Conservation (phyloP, 2,888 invertebrate genomes). For the Drosophila prolongata region DNA sequence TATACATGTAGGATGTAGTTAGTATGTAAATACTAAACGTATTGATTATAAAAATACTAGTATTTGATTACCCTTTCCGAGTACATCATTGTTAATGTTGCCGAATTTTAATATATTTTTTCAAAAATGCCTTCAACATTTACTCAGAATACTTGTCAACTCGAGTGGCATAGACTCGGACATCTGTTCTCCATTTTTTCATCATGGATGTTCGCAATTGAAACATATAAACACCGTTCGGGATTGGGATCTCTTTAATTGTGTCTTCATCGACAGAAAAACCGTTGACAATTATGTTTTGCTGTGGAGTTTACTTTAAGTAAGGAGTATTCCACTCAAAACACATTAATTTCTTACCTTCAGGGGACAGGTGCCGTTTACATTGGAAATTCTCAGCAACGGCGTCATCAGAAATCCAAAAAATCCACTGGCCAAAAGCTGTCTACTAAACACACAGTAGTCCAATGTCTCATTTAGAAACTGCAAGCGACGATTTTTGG, state of each 20-base stretch:
- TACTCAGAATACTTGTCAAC: slow-evolving; percentile 15
- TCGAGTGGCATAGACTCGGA: slow-evolving; percentile 14
- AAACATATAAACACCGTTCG: slow-evolving; percentile 39
- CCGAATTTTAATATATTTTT: no score
- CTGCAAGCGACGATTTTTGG: slow-evolving; percentile 15
- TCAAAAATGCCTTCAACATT: no score
- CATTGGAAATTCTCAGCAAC: slow-evolving; percentile 11
- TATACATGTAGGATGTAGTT: neutral
- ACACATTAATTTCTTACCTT: slow-evolving; percentile 2
- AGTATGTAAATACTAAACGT: neutral
- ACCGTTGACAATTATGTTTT: slow-evolving; percentile 20
- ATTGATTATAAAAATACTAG: no score
- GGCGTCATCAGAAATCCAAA: slow-evolving; percentile 18
- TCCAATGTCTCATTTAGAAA: slow-evolving; percentile 33
- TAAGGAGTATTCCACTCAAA: neutral
- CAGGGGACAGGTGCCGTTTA: slow-evolving; percentile 22
- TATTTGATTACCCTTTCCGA: no score
- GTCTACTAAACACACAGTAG: slow-evolving; percentile 22
- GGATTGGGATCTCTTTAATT: slow-evolving; percentile 36
- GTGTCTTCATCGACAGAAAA: slow-evolving; percentile 1
- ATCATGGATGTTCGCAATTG: slow-evolving; percentile 16
- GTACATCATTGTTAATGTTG: no score
- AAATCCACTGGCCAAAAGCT: slow-evolving; percentile 8
- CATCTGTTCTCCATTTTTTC: slow-evolving; percentile 27
- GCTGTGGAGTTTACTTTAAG: neutral